A percentile compares a stretch with the other conserved stretches of the same genome.
phyloP scores from a whole-genome alignment of 2,888 invertebrate species.

The Notodonta ziczac region DNA sequence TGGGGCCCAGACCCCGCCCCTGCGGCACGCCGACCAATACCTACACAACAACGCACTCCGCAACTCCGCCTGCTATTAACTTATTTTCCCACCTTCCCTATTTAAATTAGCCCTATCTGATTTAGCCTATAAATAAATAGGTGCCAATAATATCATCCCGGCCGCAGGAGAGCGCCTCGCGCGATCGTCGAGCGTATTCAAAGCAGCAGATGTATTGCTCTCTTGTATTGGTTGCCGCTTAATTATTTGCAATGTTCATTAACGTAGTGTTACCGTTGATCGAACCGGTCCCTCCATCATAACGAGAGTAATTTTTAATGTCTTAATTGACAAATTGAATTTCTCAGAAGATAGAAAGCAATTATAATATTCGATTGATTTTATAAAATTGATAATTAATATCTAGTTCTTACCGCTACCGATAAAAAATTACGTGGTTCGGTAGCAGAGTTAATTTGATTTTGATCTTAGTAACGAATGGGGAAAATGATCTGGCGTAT shows the following conservation, averaged over 20 bases:
- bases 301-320: slow-evolving; percentile 59
- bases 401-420: slow-evolving; percentile 46
- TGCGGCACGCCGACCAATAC: slow-evolving; percentile 78
- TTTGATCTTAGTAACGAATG: slow-evolving; percentile 37
- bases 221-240: slow-evolving; percentile 69
- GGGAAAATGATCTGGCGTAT: slow-evolving; percentile 42
- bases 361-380: slow-evolving; percentile 52
- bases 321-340: slow-evolving; percentile 68
- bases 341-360: slow-evolving; percentile 52
- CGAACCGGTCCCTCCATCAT: slow-evolving; percentile 44
- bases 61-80: slow-evolving; percentile 78
- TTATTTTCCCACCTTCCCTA: slow-evolving; percentile 74
- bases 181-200: slow-evolving; percentile 52
- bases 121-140: slow-evolving; percentile 75
- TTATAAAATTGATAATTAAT: slow-evolving; percentile 50
- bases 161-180: slow-evolving; percentile 24
- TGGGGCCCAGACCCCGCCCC: slow-evolving; percentile 82
- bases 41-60: slow-evolving; percentile 62
- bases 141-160: slow-evolving; percentile 56
- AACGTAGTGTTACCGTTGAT: slow-evolving; percentile 64
- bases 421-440: slow-evolving; percentile 47
- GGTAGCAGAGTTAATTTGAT: slow-evolving; percentile 45
- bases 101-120: slow-evolving; percentile 74
- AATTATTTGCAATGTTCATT: slow-evolving; percentile 75
- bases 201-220: slow-evolving; percentile 57